Percentiles rank a stretch among this genome's conserved stretches.
These are phyloP conservation scores for Liposcelis brunnea DNA, from an alignment of 2,888 invertebrate species.

Conservation along the genomic window DNA sequence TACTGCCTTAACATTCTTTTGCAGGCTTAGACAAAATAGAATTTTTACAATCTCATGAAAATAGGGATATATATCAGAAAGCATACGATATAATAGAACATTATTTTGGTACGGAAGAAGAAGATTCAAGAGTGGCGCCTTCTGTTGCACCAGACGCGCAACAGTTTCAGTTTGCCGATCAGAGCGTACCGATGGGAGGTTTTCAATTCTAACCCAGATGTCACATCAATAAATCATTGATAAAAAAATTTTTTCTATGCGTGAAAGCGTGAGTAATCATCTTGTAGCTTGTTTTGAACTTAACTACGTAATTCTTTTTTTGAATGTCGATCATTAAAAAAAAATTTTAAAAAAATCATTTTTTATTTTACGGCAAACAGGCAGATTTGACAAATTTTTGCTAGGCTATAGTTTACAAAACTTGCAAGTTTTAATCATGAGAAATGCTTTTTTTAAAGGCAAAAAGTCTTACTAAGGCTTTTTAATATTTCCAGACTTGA, in stretches of 20 bases:
- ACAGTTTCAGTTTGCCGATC: conserved; percentile 45
- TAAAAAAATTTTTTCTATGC: neutral
- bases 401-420: too few species aligned
- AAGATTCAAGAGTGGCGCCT: conserved; percentile 62
- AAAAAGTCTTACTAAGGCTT: too few species aligned
- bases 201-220: conserved; percentile 51
- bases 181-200: conserved; percentile 57
- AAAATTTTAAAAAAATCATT: too few species aligned
- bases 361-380: too few species aligned
- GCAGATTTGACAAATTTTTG: too few species aligned
- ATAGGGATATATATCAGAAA: conserved; percentile 91
- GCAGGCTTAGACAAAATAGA: conserved; percentile 93
- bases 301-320: too few species aligned
- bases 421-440: too few species aligned
- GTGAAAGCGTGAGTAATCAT: too few species aligned
- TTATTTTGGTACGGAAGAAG: conserved; percentile 85
- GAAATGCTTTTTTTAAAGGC: too few species aligned
- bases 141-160: conserved; percentile 50
- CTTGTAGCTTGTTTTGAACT: too few species aligned
- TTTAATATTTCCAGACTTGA: too few species aligned
- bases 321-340: too few species aligned
- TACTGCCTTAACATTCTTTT: conserved; percentile 22
- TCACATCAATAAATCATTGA: conserved; percentile 7
- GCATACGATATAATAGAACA: conserved; percentile 93
- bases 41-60: conserved; percentile 92